Base-by-base conservation (phyloP, 2,113 vertebrate genomes). In the Neodontobutis hainanensis region DNA sequence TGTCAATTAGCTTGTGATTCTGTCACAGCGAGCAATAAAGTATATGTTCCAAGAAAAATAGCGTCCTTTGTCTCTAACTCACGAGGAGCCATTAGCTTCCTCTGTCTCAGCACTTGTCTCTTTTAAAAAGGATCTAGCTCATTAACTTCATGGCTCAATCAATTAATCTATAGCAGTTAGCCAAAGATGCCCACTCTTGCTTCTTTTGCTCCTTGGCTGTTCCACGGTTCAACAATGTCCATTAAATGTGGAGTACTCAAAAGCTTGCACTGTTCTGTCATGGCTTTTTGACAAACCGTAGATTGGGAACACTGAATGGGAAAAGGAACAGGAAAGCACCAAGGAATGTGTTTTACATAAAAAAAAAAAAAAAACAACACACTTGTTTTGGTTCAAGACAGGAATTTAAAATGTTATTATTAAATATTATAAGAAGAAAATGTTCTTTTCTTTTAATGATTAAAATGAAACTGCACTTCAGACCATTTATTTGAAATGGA, bases 101-200 rank as follows among this genome's bases (percentile, higher is more conserved):
- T 88, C 85, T 79, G 73, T 81, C 81, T 80, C 81, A 82, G 83
- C 80, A 78, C 83, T 82, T 70, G 78, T 88, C 87, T 87, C 81
- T 88, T 89, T 89, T 81, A 87, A 86, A 85, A 87, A 53, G 52
- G 81, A 87, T 83, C 71, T 81, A 88, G 78, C 86, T 90, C 91
- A 90, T 90, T 91, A 90, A 88, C 86, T 87, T 90, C 85, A 86
- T 78, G 81, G 85, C 67, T 66, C 45, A 74, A 90, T 87, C 90
- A 90, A 91, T 90, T 91, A 91, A 91, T 92, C 90, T 75, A 89
- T 88, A 91, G 83, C 81, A 87, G 88, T 89, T 91, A 90, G 78
- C 70, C 61, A 80, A 89, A 88, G 83, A 86, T 85, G 84, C 83
- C 83, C 79, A 76, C 72, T 81, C 79, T 50, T 53, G 68, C 74